phyloP scores from a whole-genome alignment of 2,888 invertebrate genomes.

The Mesopsocus fuscifrons region DNA sequence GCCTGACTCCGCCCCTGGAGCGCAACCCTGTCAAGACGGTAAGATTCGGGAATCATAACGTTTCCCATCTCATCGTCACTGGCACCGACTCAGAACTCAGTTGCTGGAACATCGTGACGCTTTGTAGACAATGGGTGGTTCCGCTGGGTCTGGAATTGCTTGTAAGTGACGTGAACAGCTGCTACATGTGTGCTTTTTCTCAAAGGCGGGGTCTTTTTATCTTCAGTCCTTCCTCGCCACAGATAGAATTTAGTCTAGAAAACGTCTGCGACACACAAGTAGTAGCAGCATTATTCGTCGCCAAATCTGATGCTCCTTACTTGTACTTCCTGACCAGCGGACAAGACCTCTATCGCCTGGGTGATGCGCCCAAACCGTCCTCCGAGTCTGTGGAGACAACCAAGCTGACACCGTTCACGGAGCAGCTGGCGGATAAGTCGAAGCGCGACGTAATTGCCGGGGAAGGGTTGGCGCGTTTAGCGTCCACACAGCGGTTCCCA shows the following conservation, averaged over 20 bases:
- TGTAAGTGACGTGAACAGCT: constrained; percentile 39
- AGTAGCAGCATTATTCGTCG: not conserved
- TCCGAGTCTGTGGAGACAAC: not conserved
- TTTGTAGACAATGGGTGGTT: constrained; percentile 51
- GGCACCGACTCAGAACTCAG: constrained; percentile 36
- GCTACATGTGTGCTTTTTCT: constrained; percentile 48
- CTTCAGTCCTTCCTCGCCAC: not conserved
- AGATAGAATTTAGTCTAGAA: not conserved
- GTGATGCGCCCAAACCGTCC: not conserved
- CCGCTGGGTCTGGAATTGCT: constrained; percentile 29
- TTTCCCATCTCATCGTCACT: constrained; percentile 36
- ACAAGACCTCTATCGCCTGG: not conserved
- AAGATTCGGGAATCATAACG: constrained; percentile 36
- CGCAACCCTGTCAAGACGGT: constrained; percentile 24
- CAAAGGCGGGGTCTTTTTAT: constrained; percentile 26
- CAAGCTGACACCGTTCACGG: not conserved
- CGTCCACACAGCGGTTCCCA: not conserved
- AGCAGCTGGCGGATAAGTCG: not conserved
- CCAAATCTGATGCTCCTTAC: not conserved
- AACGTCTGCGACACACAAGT: not conserved
- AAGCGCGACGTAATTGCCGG: not conserved
- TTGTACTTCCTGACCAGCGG: not conserved
- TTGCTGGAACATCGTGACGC: constrained; percentile 52
- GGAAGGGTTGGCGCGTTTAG: not conserved
- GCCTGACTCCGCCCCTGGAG: constrained; percentile 3